A percentile compares a stretch with the other conserved stretches of the same genome.
Evolutionary conservation across 2,888 invertebrate genomes (phyloP).

Genomic region (Xiphydria camelus): DNA sequence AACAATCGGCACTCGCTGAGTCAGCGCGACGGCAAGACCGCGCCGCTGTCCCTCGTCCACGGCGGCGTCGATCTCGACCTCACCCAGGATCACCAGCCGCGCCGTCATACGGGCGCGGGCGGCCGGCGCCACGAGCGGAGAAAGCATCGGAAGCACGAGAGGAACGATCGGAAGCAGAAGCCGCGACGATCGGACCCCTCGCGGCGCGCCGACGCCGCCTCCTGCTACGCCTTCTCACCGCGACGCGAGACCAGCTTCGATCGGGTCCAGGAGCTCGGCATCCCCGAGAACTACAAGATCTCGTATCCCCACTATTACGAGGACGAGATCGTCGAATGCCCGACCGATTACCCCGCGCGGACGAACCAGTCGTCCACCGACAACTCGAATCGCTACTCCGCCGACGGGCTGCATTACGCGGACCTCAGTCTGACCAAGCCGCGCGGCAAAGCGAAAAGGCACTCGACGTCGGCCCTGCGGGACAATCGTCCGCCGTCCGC

Average conservation of each 20-base stretch:
- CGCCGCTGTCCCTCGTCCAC: slow-evolving; percentile 34
- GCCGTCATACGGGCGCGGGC: slow-evolving; percentile 27
- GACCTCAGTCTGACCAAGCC: slow-evolving; percentile 25
- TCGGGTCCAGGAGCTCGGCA: slow-evolving; percentile 46
- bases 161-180: slow-evolving; percentile 43
- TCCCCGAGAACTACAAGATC: slow-evolving; percentile 52
- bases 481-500: slow-evolving; percentile 22
- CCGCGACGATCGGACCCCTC: slow-evolving; percentile 33
- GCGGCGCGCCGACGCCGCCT: slow-evolving; percentile 4
- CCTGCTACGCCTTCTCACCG: slow-evolving; percentile 18
- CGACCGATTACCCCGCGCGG: slow-evolving; percentile 31
- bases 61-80: slow-evolving; percentile 28
- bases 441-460: slow-evolving; percentile 26
- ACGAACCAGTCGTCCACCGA: slow-evolving; percentile 15
- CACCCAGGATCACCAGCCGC: slow-evolving; percentile 30
- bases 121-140: slow-evolving; percentile 9
- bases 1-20: slow-evolving; percentile 29
- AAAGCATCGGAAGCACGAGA: slow-evolving; percentile 31
- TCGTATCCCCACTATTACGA: slow-evolving; percentile 54
- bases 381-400: slow-evolving; percentile 7
- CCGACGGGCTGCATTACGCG: slow-evolving; percentile 16
- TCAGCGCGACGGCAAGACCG: slow-evolving; percentile 18
- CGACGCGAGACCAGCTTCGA: slow-evolving; percentile 44
- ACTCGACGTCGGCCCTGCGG: slow-evolving; percentile 15
- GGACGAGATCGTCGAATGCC: slow-evolving; percentile 44